Evolutionary conservation across 2,113 vertebrate genomes (phyloP).

Genomic region (Stercorarius parasiticus): DNA sequence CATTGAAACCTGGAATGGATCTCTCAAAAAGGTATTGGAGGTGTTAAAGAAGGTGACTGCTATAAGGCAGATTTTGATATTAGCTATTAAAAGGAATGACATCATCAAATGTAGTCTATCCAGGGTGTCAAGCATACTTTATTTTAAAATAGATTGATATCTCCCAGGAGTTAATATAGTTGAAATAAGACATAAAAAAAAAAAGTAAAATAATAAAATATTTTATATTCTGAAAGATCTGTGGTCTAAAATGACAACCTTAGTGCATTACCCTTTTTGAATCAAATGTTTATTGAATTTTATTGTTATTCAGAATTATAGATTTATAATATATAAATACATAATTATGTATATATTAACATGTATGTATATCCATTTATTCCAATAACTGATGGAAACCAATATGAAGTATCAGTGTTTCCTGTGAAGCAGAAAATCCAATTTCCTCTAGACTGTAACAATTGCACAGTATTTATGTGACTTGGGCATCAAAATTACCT

Average conservation of each 20-base stretch:
- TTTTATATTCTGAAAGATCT: not conserved
- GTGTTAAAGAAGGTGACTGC: not conserved
- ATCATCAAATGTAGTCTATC: not conserved
- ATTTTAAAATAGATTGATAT: not conserved
- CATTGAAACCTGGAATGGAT: not conserved
- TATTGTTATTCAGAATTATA: not conserved
- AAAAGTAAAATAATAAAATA: not conserved
- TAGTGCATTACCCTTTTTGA: not conserved
- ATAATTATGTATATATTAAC: not conserved
- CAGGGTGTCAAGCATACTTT: not conserved
- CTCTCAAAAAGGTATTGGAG: not conserved
- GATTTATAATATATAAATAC: not conserved
- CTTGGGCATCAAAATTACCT: constrained; percentile 6
- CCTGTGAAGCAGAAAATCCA: constrained; percentile 33
- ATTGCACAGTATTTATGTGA: not conserved
- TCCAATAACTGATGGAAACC: not conserved
- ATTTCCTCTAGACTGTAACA: not conserved
- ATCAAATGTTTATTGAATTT: not conserved
- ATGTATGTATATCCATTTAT: not conserved
- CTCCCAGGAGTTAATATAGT: not conserved
- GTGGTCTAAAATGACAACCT: not conserved
- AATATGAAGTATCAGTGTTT: not conserved
- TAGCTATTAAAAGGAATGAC: not conserved
- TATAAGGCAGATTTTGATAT: not conserved
- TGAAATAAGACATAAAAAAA: not conserved